These are phyloP conservation scores for Noctua fimbriata DNA, from an alignment of 2,888 invertebrate species.

Conservation along the genomic window DNA sequence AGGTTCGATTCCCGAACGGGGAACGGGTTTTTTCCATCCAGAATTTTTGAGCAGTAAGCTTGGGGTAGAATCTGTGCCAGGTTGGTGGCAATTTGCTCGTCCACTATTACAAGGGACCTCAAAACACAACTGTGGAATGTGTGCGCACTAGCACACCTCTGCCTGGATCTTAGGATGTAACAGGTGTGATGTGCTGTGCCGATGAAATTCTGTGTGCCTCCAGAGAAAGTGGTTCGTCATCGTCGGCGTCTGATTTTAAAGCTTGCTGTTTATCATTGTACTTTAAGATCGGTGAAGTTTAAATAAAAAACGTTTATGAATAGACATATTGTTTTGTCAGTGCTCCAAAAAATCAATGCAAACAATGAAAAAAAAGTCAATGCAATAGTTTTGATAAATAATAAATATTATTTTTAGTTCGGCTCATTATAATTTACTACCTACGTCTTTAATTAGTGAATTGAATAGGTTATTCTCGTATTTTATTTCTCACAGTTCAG, in stretches of 20 bases:
- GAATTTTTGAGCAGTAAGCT: too few species aligned
- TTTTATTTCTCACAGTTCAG: neutral
- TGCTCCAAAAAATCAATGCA: neutral
- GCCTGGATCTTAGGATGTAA: neutral
- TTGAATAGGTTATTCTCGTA: neutral
- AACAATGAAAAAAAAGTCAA: too few species aligned
- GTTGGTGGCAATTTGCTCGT: neutral
- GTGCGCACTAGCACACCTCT: neutral
- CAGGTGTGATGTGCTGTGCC: neutral
- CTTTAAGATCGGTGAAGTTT: neutral
- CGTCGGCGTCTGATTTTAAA: neutral
- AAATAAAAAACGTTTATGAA: neutral
- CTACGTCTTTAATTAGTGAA: constrained; percentile 5
- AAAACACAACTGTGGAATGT: neutral
- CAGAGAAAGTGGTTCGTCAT: too few species aligned
- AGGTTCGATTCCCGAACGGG: neutral
- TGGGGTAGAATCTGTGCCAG: neutral
- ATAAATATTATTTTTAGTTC: neutral
- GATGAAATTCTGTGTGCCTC: too few species aligned
- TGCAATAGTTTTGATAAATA: constrained; percentile 4
- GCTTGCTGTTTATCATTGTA: neutral
- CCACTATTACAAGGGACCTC: neutral
- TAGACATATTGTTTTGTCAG: neutral
- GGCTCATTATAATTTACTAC: neutral
- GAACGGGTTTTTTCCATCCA: neutral